Evolutionary conservation across 2,888 invertebrate species (phyloP), one percentile per base, ranked within the genome.

Genomic region (Graphium colonna): DNA sequence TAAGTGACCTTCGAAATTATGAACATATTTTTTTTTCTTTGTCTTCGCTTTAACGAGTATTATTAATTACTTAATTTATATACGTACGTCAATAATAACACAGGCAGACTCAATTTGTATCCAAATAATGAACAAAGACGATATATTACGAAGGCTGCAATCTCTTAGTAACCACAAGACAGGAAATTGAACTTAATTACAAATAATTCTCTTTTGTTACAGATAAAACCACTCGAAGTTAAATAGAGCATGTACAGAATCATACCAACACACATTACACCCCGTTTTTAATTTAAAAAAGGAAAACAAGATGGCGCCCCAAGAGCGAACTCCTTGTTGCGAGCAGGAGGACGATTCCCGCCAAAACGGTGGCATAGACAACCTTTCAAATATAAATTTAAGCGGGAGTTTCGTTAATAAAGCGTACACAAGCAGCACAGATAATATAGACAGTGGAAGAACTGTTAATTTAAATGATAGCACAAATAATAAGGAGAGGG

Each of bases 251-350:
- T 49, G 60, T 43, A 55, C 55, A 52, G 40, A 31, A 38, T 53
- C 31, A 42, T 21, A 26, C 16, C 15, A 36, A 41, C 43, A 40
- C n/a, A n/a, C n/a, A n/a, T n/a, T n/a, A n/a, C n/a, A n/a, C n/a
- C n/a, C n/a, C n/a, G n/a, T n/a, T n/a, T n/a, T n/a, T n/a, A n/a
- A n/a, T n/a, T n/a, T n/a, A n/a, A n/a, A n/a, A n/a, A n/a, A n/a
- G n/a, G n/a, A n/a, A n/a, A n/a, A n/a, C 63, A 75, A 82, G 69
- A 90, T 90, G 90, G 89, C 90, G 64, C 90, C 90, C 0, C 90
- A 90, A 79, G 90, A 90, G 71, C 79, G 90, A 76, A 82, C 80
- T 59, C 68, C 81, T 17, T 82, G 85, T 67, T 83, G 77, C 60
- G 82, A 82, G 51, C 75, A 87, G 60, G 77, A 78, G 16, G 73